Evolutionary conservation across 2,888 invertebrate genomes (phyloP).

Genomic region (Subacronicta megacephala): DNA sequence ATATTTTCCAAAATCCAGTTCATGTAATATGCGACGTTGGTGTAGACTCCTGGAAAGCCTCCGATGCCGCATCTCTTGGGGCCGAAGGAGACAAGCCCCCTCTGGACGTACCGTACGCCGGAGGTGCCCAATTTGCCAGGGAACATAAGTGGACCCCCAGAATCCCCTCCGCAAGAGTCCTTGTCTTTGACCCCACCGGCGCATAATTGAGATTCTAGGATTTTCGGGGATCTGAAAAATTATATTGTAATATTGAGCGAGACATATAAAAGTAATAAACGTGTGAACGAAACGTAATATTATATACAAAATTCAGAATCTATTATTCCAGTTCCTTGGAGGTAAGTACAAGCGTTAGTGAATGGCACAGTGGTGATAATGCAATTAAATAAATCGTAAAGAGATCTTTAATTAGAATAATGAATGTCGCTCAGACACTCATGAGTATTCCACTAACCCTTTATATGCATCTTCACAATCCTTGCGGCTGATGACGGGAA

Average conservation of each 20-base stretch:
- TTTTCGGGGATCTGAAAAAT: constrained; percentile 57
- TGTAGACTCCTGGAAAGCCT: constrained; percentile 90
- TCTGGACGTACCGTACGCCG: constrained; percentile 88
- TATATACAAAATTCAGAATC: no score
- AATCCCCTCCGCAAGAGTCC: constrained; percentile 92
- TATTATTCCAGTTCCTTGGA: no score
- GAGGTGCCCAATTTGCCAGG: constrained; percentile 67
- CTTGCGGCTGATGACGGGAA: constrained; percentile 70
- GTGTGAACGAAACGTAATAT: no score
- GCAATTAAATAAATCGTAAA: no score
- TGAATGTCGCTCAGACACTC: no score
- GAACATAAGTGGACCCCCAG: constrained; percentile 91
- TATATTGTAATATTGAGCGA: neutral
- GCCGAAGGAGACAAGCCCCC: constrained; percentile 90
- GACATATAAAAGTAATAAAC: neutral
- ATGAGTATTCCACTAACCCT: constrained; percentile 57
- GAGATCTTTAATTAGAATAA: no score
- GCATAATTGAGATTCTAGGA: constrained; percentile 87
- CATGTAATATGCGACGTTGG: constrained; percentile 87
- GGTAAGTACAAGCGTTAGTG: no score
- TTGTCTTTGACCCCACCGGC: constrained; percentile 86
- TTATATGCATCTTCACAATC: constrained; percentile 71
- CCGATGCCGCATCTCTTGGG: constrained; percentile 85
- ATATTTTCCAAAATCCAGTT: constrained; percentile 90
- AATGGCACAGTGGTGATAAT: no score